Percentiles rank a stretch among this genome's conserved stretches.
Conservation (phyloP, 2,888 invertebrate species). For the Eulithis testata region DNA sequence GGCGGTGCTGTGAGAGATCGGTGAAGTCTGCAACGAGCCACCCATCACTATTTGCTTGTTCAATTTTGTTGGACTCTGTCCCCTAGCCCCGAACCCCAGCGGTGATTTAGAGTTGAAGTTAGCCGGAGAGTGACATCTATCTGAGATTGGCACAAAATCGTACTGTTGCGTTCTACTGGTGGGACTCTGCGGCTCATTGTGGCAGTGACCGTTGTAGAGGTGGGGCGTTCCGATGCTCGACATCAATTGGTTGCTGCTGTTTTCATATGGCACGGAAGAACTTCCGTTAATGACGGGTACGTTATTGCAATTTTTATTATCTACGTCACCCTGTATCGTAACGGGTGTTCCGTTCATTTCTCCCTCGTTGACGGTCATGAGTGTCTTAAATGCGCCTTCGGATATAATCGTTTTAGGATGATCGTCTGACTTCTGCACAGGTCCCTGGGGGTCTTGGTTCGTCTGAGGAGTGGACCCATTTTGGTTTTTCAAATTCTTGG, state of each 20-base stretch:
- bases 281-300: slow-evolving; percentile 63
- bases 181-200: slow-evolving; percentile 88
- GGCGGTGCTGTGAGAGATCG: slow-evolving; percentile 86
- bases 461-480: slow-evolving; percentile 65
- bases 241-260: slow-evolving; percentile 52
- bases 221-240: slow-evolving; percentile 55
- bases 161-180: slow-evolving; percentile 91
- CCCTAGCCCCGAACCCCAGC: slow-evolving; percentile 66
- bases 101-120: slow-evolving; percentile 78
- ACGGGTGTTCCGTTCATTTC: slow-evolving; percentile 57
- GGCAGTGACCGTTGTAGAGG: slow-evolving; percentile 70
- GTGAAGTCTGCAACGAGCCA: slow-evolving; percentile 76
- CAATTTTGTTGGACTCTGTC: slow-evolving; percentile 70
- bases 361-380: slow-evolving; percentile 47
- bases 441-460: slow-evolving; percentile 55
- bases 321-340: slow-evolving; percentile 50
- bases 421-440: slow-evolving; percentile 56
- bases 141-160: slow-evolving; percentile 94
- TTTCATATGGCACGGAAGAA: slow-evolving; percentile 51
- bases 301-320: slow-evolving; percentile 55
- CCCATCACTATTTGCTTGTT: slow-evolving; percentile 69
- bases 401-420: slow-evolving; percentile 55
- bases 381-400: slow-evolving; percentile 71
- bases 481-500: slow-evolving; percentile 86
- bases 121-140: slow-evolving; percentile 88